Evolutionary conservation across 2,797 vertebrate genomes (phyloP), one percentile per base, ranked within the genome.

Genomic region (Kryptolebias ocellatus): DNA sequence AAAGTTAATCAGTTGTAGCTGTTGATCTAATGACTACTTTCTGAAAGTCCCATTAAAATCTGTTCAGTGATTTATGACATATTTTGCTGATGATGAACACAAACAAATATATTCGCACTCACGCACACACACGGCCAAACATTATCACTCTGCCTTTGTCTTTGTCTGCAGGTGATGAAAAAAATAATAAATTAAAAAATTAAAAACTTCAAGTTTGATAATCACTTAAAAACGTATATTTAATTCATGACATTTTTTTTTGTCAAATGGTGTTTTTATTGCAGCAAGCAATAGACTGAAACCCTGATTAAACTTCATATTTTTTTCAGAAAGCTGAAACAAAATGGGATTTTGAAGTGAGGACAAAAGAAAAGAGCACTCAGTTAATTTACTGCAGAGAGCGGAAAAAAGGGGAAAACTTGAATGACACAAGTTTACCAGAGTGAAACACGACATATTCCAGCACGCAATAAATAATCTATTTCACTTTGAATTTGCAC

Each of bases 291-390:
- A 85, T 78, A 78, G 42, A 72, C 75, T 77, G 60, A 83, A 90
- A 84, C 70, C 65, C 52, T 9, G 60, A 87, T 80, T 89, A 90
- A 91, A 93, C 82, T 81, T 77, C 81, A 65, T 62, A 78, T 90
- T 92, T 92, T 92, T 92, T 89, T 77, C 75, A 53, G 72, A 89
- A 91, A 87, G 72, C 79, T 83, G 89, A 90, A 87, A 89, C 81
- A 74, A 90, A 89, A 89, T 84, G 61, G 63, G 85, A 91, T 89
- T 80, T 85, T 64, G 77, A 89, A 91, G 83, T 86, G 77, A 64
- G 52, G 70, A 68, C 77, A 76, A 73, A 86, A 81, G 68, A 62
- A 72, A 77, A 79, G 74, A 54, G 76, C 31, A 71, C 61, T 83
- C 79, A 87, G 87, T 90, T 89, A 87, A 93, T 90, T 91, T 86